A percentile compares a stretch with the other conserved stretches of the same genome.
These are phyloP conservation scores for Toxotes chatareus DNA, from an alignment of 2,113 vertebrate genomes.

Conservation along the genomic window DNA sequence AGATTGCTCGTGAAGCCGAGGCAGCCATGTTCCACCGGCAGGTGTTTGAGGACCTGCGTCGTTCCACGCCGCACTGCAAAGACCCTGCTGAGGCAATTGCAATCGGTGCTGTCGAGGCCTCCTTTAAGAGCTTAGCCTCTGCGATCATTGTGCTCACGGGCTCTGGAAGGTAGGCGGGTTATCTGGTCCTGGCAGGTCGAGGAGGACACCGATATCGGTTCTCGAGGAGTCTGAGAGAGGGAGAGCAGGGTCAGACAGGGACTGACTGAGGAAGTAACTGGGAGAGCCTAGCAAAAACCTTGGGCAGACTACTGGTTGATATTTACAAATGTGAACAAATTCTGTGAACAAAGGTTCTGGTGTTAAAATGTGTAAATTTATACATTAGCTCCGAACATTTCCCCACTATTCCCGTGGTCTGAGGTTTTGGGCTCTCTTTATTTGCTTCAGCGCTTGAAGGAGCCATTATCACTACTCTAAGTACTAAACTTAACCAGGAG, in stretches of 20 bases:
- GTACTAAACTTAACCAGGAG: constrained; percentile 13
- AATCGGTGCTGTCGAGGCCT: constrained; percentile 95
- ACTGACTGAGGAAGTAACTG: constrained; percentile 31
- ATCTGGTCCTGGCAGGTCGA: constrained; percentile 21
- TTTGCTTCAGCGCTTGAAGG: background rate
- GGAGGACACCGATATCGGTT: constrained; percentile 6
- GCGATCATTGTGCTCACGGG: constrained; percentile 97
- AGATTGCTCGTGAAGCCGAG: constrained; percentile 99
- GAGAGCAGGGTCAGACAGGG: constrained; percentile 80
- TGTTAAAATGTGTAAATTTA: background rate
- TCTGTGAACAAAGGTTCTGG: background rate
- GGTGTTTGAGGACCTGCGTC: constrained; percentile 98
- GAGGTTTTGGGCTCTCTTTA: background rate
- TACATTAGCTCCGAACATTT: background rate
- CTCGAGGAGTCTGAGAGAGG: constrained; percentile 27
- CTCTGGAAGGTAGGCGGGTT: constrained; percentile 95
- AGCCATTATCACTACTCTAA: background rate
- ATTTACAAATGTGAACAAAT: background rate
- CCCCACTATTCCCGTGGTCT: background rate
- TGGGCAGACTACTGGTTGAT: constrained; percentile 31
- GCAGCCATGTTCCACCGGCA: constrained; percentile 98
- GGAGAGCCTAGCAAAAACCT: constrained; percentile 53
- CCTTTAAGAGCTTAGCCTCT: constrained; percentile 96
- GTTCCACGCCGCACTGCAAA: constrained; percentile 87
- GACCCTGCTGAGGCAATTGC: constrained; percentile 96